A percentile compares a stretch with the other conserved stretches of the same genome.
These are phyloP conservation scores for Metacarcinus magister DNA, from an alignment of 2,888 invertebrate species.

Conservation along the genomic window DNA sequence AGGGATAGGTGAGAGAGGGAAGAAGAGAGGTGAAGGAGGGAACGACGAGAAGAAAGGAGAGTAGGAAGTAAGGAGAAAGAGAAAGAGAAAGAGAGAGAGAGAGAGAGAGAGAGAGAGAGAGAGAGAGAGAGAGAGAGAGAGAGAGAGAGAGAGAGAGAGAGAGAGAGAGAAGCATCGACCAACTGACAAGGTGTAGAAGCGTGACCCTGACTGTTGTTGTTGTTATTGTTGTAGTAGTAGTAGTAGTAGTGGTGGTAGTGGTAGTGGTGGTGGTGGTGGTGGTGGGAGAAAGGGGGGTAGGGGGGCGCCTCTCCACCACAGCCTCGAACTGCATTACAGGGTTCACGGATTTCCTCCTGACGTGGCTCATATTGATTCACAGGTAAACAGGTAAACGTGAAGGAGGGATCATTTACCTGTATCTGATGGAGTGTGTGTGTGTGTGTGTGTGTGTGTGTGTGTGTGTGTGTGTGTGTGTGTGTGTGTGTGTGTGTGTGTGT, in stretches of 20 bases:
- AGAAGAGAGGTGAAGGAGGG: too few relatives aligned
- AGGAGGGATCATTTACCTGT: background rate
- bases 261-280: background rate
- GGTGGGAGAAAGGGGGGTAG: background rate
- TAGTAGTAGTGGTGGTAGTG: background rate
- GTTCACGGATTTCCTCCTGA: background rate
- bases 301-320: background rate
- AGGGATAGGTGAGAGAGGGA: too few relatives aligned
- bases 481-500: background rate
- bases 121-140: background rate
- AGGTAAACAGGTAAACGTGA: background rate
- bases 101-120: too few relatives aligned
- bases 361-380: background rate
- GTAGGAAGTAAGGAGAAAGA: too few relatives aligned
- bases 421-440: background rate
- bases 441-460: constrained; percentile 27
- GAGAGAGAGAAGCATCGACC: background rate
- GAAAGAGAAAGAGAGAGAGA: too few relatives aligned
- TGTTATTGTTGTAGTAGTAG: background rate
- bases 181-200: background rate
- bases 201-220: background rate
- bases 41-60: too few relatives aligned
- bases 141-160: background rate
- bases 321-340: background rate
- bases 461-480: constrained; percentile 37